A percentile compares a stretch with the other conserved stretches of the same genome.
Evolutionary conservation across 2,888 invertebrate species (phyloP).

Genomic region (Acanthococcus lagerstroemiae): DNA sequence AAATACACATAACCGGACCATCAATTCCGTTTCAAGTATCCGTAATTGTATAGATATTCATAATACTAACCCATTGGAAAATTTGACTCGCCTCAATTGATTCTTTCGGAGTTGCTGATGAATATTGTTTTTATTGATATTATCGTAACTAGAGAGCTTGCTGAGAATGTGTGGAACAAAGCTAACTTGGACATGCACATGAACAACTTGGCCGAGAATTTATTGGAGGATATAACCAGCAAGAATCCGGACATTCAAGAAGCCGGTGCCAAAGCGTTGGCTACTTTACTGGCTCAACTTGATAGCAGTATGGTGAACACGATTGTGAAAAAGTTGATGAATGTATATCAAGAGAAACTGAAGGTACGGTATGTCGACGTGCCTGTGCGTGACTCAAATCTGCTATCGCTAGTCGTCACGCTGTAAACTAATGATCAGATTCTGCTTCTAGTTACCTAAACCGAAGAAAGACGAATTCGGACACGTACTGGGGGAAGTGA

Average conservation of each 20-base stretch:
- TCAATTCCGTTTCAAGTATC: no score
- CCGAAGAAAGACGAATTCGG: constrained; percentile 85
- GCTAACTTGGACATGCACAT: constrained; percentile 47
- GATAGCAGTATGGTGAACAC: constrained; percentile 35
- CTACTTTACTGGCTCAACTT: constrained; percentile 53
- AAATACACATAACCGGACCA: no score
- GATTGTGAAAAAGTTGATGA: constrained; percentile 47
- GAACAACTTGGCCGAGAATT: constrained; percentile 46
- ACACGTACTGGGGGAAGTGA: constrained; percentile 68
- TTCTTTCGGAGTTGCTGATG: no score
- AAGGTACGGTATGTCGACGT: constrained; percentile 45
- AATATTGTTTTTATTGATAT: no score
- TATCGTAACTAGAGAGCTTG: constrained; percentile 51
- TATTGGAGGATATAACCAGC: constrained; percentile 65
- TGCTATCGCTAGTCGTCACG: no score
- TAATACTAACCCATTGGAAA: no score
- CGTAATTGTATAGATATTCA: no score
- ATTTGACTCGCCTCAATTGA: no score
- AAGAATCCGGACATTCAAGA: constrained; percentile 71
- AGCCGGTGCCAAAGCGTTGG: constrained; percentile 70
- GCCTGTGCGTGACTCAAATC: neutral
- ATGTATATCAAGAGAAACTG: constrained; percentile 58
- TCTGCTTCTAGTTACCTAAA: constrained; percentile 49
- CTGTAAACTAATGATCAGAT: neutral
- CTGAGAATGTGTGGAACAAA: constrained; percentile 53